These are phyloP conservation scores for Gorilla gorilla DNA, from an alignment of 2,113 vertebrate genomes.

Conservation along the genomic window DNA sequence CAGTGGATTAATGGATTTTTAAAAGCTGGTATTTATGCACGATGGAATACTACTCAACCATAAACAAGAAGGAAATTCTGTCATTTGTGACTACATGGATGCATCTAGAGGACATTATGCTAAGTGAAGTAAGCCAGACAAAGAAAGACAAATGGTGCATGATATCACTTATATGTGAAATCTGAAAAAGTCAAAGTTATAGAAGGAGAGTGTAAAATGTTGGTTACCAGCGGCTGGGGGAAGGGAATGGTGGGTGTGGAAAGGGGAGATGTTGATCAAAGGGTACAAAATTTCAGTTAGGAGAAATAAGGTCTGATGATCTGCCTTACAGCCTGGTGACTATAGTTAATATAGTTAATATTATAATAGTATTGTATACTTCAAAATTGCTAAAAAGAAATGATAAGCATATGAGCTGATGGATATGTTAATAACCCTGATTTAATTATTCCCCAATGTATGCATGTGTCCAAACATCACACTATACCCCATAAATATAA, in stretches of 20 bases:
- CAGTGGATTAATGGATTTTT: background rate
- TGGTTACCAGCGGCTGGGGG: background rate
- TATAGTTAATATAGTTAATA: background rate
- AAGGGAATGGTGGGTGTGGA: background rate
- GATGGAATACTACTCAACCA: background rate
- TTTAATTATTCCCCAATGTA: background rate
- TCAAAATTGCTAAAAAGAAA: background rate
- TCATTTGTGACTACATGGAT: background rate
- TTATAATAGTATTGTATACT: background rate
- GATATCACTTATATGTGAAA: background rate
- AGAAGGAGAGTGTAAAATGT: background rate
- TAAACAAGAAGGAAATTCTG: background rate
- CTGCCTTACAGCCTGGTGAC: too few species aligned
- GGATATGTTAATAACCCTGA: background rate
- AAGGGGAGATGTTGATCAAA: background rate
- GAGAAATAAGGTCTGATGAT: background rate
- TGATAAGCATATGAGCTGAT: background rate
- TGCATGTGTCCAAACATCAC: background rate
- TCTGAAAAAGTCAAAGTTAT: background rate
- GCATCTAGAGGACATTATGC: background rate
- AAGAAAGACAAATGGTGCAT: background rate
- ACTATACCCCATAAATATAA: background rate
- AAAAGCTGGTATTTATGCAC: background rate
- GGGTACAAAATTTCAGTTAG: background rate
- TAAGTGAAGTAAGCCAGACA: background rate